Evolutionary conservation across 1,140 invertebrate species (phyloP).

Genomic region (Asbolus verrucosus): DNA sequence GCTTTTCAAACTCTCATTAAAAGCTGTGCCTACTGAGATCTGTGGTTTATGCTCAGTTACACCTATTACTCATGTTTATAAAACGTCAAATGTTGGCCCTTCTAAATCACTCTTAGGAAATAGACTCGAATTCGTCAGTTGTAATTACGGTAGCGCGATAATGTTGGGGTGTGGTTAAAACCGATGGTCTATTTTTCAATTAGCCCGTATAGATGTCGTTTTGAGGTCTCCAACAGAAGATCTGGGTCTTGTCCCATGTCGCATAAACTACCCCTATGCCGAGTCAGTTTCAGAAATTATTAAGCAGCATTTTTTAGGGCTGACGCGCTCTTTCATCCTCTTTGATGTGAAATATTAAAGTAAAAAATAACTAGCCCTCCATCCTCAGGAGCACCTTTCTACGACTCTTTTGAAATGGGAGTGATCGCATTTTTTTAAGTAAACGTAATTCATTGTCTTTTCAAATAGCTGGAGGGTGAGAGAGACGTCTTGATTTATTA

Average conservation of each 20-base stretch:
- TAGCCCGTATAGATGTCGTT: background rate
- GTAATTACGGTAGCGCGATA: background rate
- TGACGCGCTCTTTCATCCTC: slow-evolving; percentile 2
- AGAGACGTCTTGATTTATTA: slow-evolving; percentile 14
- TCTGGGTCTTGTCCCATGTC: background rate
- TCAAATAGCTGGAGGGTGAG: no score
- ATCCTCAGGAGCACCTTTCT: no score
- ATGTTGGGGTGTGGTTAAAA: background rate
- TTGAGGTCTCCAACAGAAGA: background rate
- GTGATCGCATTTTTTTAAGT: slow-evolving; percentile 32
- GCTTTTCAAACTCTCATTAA: slow-evolving; percentile 50
- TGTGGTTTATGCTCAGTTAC: slow-evolving; percentile 40
- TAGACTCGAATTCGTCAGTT: slow-evolving; percentile 14
- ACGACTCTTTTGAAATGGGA: no score
- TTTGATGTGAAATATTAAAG: background rate
- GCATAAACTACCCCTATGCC: slow-evolving; percentile 12
- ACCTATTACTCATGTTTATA: slow-evolving; percentile 26
- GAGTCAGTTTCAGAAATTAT: slow-evolving; percentile 20
- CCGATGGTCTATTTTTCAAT: background rate
- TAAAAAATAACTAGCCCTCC: background rate
- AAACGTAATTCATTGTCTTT: slow-evolving; percentile 32
- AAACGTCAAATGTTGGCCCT: slow-evolving; percentile 24
- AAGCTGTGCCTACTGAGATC: slow-evolving; percentile 33
- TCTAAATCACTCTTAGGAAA: slow-evolving; percentile 16
- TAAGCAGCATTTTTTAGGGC: slow-evolving; percentile 14